Conservation (phyloP, 2,888 invertebrate genomes). For the Orthonychiurus folsomi region DNA sequence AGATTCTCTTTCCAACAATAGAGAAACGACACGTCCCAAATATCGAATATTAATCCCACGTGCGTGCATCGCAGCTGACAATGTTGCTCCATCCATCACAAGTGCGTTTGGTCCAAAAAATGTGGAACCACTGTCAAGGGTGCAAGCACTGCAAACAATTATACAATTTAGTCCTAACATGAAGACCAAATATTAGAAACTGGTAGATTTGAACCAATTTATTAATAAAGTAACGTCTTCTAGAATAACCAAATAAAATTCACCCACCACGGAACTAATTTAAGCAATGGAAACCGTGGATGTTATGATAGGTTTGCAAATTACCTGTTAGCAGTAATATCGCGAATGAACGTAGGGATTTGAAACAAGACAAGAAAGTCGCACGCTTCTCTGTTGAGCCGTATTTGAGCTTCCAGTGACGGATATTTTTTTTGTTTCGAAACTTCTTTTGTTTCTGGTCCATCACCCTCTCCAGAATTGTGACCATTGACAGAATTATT, state of each 20-base stretch:
- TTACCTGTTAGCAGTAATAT: slow-evolving; percentile 40
- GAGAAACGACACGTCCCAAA: slow-evolving; percentile 55
- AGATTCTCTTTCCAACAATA: slow-evolving; percentile 34
- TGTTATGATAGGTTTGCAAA: no score
- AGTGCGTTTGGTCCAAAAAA: slow-evolving; percentile 40
- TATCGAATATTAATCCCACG: slow-evolving; percentile 96
- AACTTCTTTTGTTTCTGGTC: slow-evolving; percentile 16
- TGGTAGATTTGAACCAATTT: no score
- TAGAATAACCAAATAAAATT: no score
- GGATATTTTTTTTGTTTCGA: slow-evolving; percentile 34
- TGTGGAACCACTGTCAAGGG: slow-evolving; percentile 40
- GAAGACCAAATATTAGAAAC: neutral
- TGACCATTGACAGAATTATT: slow-evolving; percentile 44
- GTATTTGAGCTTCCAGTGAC: slow-evolving; percentile 36
- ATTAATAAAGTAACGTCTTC: no score
- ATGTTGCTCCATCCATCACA: slow-evolving; percentile 78
- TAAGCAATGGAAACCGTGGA: no score
- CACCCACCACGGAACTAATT: no score
- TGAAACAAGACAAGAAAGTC: slow-evolving; percentile 88
- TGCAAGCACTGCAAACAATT: slow-evolving; percentile 35
- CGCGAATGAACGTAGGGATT: slow-evolving; percentile 77
- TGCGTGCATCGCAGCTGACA: slow-evolving; percentile 87
- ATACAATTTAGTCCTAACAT: slow-evolving; percentile 18
- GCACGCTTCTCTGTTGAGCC: slow-evolving; percentile 84
- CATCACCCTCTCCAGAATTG: neutral